phyloP scores from a whole-genome alignment of 2,888 invertebrate genomes.

The Euphydryas editha region DNA sequence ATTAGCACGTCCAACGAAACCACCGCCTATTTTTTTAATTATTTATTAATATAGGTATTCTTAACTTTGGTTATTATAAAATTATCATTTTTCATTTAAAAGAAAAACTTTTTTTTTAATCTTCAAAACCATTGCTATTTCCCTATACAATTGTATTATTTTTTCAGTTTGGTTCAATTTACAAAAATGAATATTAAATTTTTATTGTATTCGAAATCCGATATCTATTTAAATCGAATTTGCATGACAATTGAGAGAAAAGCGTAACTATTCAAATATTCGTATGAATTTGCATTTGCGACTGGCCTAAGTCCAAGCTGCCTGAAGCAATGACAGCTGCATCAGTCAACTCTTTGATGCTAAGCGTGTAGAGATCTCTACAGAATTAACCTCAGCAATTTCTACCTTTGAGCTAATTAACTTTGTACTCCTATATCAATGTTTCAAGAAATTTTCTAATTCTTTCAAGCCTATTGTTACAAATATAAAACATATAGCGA shows the following conservation, averaged over 20 bases:
- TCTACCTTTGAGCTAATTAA: neutral
- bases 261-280: conserved; percentile 61
- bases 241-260: conserved; percentile 60
- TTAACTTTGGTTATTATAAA: no score
- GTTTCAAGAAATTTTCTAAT: neutral
- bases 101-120: no score
- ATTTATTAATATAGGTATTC: no score
- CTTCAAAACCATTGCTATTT: neutral
- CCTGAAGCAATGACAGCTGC: conserved; percentile 66
- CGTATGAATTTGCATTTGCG: conserved; percentile 71
- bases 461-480: neutral
- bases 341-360: conserved; percentile 52
- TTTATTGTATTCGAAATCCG: conserved; percentile 34
- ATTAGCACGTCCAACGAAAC: no score
- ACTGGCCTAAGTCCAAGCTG: conserved; percentile 63
- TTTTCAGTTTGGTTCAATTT: neutral
- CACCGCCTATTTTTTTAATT: no score
- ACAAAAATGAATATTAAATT: conserved; percentile 18
- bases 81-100: no score
- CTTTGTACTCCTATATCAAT: neutral
- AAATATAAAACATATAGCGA: conserved; percentile 9
- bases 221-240: conserved; percentile 48
- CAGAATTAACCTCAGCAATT: conserved; percentile 6
- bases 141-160: neutral
- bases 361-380: neutral